Base-by-base conservation (phyloP, 2,113 vertebrate species). In the Arizona elegans region DNA sequence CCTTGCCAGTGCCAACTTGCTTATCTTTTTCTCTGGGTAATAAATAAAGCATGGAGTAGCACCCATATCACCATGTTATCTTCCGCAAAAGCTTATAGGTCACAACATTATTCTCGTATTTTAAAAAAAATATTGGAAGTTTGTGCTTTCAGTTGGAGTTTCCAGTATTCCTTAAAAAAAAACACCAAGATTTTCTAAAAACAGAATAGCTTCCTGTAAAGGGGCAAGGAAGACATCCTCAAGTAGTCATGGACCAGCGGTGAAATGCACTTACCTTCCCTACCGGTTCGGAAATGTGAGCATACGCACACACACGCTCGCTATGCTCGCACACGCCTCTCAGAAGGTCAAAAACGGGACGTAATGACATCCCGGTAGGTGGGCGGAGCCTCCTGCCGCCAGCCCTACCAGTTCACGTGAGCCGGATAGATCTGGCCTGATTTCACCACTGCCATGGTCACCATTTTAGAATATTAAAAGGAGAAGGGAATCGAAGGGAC, bases 391-490 rank as follows among this genome's bases (percentile, higher is more conserved):
- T 47, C 43, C 43, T 47, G 43, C 47, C 5, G 6, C 47, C 5
- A 0, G 47, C 47, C 47, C 0, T 50, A 50, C 47, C 5, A 0
- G 47, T 50, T 50, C 47, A 0, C 47, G 0, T 50, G 47, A 50
- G 5, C 47, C 47, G 6, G 0, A 50, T 50, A 50, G 47, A 50
- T 50, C 47, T 0, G 0, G 47, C 47, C 47, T 0, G 47, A 50
- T 50, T 50, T 50, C 47, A 50, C 47, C 47, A 6, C 47, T 50
- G 15, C 70, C 33, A 81, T 19, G 70, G n/a, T 19, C 15, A 81
- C 7, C 33, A 38, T 81, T 38, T 38, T 38, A 38, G 70, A 81
- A 81, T 38, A 15, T 81, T 19, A 81, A 38, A 38, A 81, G n/a
- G 70, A 75, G 33, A 81, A 19, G 15, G 17, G 70, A 81, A 38